phyloP scores from a whole-genome alignment of 2,113 vertebrate species.

The Saguinus imperator region DNA sequence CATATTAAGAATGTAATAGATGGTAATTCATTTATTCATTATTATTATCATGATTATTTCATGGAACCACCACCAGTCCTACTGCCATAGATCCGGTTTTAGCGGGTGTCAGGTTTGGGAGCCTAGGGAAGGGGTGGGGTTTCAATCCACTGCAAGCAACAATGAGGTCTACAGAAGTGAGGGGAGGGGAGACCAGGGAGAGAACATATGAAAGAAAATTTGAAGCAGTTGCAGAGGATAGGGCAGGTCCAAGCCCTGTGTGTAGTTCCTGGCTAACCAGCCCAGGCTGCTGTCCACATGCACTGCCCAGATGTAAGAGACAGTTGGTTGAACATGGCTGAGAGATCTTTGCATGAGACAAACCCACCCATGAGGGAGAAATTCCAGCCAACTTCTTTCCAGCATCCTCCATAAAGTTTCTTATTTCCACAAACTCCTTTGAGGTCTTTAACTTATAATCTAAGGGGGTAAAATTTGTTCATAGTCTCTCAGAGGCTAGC shows the following conservation, averaged over 20 bases:
- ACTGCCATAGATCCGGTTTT: neutral
- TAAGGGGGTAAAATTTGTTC: neutral
- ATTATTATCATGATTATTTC: conserved; percentile 13
- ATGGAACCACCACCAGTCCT: neutral
- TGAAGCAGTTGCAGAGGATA: neutral
- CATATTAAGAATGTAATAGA: conserved; percentile 11
- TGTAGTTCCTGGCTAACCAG: neutral
- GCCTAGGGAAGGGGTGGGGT: neutral
- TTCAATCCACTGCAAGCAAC: neutral
- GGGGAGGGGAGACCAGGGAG: accelerated
- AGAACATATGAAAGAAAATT: neutral
- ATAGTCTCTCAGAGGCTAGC: neutral
- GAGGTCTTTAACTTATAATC: neutral
- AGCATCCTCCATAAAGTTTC: neutral
- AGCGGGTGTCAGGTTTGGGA: neutral
- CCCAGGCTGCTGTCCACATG: neutral
- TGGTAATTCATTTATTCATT: conserved; percentile 13
- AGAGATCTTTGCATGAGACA: neutral
- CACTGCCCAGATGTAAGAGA: neutral
- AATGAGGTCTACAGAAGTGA: neutral
- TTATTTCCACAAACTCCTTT: neutral
- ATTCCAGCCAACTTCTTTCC: neutral
- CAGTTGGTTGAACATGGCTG: neutral
- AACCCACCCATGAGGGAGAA: neutral
- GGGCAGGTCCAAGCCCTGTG: neutral